phyloP scores from a whole-genome alignment of 1,140 invertebrate species.

The Drosophila varians region DNA sequence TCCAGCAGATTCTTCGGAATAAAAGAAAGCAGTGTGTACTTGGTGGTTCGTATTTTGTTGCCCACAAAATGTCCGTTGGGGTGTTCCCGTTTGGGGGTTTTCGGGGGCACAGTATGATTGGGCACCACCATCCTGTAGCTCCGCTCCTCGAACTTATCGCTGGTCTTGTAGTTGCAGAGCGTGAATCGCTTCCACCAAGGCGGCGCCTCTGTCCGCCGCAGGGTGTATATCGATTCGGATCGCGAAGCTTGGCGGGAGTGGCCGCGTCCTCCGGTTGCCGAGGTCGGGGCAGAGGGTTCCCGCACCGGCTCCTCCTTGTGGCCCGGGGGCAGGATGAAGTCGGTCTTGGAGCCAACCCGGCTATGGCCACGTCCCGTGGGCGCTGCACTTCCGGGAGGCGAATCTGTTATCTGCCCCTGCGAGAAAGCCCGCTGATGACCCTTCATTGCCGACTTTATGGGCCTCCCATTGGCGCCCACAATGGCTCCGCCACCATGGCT shows the following conservation, averaged over 20 bases:
- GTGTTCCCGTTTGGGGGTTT: constrained; percentile 90
- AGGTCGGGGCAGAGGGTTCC: constrained; percentile 84
- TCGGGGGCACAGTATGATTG: constrained; percentile 91
- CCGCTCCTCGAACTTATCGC: constrained; percentile 87
- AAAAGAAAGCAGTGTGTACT: constrained; percentile 97
- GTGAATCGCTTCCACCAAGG: constrained; percentile 88
- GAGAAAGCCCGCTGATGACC: constrained; percentile 93
- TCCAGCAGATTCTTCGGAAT: constrained; percentile 98
- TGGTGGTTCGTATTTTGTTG: constrained; percentile 97
- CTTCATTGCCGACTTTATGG: constrained; percentile 88
- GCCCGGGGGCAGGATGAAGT: constrained; percentile 93
- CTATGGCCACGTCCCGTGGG: constrained; percentile 86
- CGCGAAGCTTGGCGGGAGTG: constrained; percentile 88
- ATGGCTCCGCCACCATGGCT: constrained; percentile 89
- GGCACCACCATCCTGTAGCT: constrained; percentile 90
- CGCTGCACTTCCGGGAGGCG: constrained; percentile 81
- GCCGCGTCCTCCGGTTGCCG: constrained; percentile 84
- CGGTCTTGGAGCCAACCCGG: constrained; percentile 92
- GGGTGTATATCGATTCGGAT: constrained; percentile 94
- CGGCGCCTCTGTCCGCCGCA: constrained; percentile 88
- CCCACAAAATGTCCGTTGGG: constrained; percentile 91
- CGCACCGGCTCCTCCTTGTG: constrained; percentile 87
- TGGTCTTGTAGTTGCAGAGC: constrained; percentile 84
- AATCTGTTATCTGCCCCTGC: constrained; percentile 91
- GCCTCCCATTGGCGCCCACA: constrained; percentile 84